Evolutionary conservation across 2,797 vertebrate species (phyloP).

Genomic region (Hydrolagus colliei): DNA sequence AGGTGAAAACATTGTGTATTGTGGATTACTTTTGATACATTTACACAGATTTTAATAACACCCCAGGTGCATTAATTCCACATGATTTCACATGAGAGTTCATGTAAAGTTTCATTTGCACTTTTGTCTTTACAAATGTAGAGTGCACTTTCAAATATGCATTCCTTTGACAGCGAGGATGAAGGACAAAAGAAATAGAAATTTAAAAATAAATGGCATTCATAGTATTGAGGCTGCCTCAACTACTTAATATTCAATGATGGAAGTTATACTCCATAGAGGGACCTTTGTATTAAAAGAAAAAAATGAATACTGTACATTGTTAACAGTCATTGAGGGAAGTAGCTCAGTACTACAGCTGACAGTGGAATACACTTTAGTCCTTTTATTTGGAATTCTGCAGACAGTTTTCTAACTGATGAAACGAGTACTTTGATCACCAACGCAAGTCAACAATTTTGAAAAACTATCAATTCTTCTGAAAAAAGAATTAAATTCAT

Average conservation of each 20-base stretch:
- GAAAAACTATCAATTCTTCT: neutral
- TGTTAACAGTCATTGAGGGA: neutral
- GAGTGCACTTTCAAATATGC: neutral
- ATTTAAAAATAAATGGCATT: constrained; percentile 4
- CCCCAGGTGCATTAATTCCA: neutral
- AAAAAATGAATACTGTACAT: constrained; percentile 11
- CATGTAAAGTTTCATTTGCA: neutral
- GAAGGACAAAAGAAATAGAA: constrained; percentile 5
- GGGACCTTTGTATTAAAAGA: neutral
- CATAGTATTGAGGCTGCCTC: neutral
- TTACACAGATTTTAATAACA: neutral
- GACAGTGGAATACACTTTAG: neutral
- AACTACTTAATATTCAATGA: constrained; percentile 3
- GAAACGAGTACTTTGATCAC: neutral
- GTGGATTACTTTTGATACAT: neutral
- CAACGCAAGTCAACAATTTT: too few relatives aligned
- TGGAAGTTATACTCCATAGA: constrained; percentile 12
- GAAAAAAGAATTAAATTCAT: neutral
- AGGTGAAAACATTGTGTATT: neutral
- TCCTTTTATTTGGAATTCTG: neutral
- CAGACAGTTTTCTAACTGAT: too few relatives aligned
- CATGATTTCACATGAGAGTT: neutral
- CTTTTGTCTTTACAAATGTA: neutral
- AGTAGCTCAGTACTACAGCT: neutral
- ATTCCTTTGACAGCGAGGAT: constrained; percentile 10